Conservation (phyloP, 2,797 vertebrate species). For the Meda fulgida region DNA sequence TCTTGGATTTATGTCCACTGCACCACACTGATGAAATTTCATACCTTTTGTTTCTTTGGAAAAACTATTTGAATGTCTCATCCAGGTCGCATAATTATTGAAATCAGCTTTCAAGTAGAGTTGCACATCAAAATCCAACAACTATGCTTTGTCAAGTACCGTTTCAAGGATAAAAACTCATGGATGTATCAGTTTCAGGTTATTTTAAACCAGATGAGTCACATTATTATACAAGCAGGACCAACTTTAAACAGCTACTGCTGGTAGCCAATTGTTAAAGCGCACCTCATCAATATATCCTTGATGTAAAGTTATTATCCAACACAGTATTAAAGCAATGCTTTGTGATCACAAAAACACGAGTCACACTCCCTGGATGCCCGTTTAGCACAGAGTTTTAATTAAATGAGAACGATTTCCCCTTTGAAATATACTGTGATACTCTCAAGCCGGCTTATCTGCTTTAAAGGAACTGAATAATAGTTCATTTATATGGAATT, state of each 20-base stretch:
- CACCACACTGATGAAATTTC: background rate
- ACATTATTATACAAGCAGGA: constrained; percentile 18
- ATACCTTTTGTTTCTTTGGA: background rate
- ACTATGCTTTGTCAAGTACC: constrained; percentile 15
- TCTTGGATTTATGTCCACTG: background rate
- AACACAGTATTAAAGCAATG: background rate
- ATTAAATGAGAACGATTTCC: constrained; percentile 7
- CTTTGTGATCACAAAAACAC: background rate
- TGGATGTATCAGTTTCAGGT: background rate
- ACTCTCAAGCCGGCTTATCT: background rate
- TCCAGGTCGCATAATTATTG: background rate
- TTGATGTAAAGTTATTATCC: constrained; percentile 5
- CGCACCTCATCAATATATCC: background rate
- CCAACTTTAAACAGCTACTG: constrained; percentile 19
- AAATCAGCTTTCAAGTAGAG: constrained; percentile 10
- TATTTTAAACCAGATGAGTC: constrained; percentile 14
- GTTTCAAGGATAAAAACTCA: background rate
- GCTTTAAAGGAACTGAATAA: background rate
- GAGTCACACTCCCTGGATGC: constrained; percentile 1
- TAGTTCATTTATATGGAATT: background rate
- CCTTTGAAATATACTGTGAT: background rate
- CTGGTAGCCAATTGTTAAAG: background rate
- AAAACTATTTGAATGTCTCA: background rate
- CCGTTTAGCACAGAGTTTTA: background rate
- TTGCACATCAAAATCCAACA: background rate